Evolutionary conservation across 2,797 vertebrate genomes (phyloP).

Genomic region (Amazonetta brasiliensis): DNA sequence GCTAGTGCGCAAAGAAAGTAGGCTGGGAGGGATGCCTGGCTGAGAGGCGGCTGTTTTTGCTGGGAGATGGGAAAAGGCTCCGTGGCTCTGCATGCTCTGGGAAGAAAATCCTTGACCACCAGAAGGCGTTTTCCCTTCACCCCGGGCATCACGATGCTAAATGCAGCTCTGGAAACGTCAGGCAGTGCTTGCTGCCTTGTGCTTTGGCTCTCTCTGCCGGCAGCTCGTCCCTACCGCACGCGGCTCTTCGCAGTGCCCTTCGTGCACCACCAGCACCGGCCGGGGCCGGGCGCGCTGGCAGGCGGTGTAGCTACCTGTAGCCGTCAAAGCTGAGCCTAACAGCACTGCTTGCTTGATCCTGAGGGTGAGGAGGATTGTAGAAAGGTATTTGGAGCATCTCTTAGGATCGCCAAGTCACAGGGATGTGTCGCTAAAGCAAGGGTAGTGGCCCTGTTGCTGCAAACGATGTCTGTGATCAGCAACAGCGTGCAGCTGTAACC

Average conservation of each 20-base stretch:
- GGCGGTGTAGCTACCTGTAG: accelerated
- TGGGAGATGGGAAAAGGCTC: accelerated
- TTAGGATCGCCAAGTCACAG: background rate
- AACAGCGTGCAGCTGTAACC: background rate
- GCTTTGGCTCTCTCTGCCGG: constrained; percentile 56
- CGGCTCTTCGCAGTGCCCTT: background rate
- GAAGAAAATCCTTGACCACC: background rate
- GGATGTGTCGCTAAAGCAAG: background rate
- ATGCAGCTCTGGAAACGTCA: accelerated
- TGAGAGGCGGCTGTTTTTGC: background rate
- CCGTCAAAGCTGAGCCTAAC: accelerated
- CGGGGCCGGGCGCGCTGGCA: accelerated
- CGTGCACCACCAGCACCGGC: accelerated
- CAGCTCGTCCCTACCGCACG: background rate
- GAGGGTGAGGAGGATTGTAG: accelerated
- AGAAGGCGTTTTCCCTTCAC: background rate
- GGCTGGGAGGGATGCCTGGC: background rate
- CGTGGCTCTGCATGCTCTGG: background rate
- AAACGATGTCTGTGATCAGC: background rate
- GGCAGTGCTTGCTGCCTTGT: accelerated
- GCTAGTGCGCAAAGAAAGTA: accelerated
- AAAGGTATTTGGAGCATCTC: background rate
- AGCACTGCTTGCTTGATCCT: accelerated
- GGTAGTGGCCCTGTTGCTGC: background rate
- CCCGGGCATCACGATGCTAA: accelerated